These are phyloP conservation scores for Cryptocephalus moraei DNA, from an alignment of 2,888 invertebrate genomes.

Conservation along the genomic window DNA sequence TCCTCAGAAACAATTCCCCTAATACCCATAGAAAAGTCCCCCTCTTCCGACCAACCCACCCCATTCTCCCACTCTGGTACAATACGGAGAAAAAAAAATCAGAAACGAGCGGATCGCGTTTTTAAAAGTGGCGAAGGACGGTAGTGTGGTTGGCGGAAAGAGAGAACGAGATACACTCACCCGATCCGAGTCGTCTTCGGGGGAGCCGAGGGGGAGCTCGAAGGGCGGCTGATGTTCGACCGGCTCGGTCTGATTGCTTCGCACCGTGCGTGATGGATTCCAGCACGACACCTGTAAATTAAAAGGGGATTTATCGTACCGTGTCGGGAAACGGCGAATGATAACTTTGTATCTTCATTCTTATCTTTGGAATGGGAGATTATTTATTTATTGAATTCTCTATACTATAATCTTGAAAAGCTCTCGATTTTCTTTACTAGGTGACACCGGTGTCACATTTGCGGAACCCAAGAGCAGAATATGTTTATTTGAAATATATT, in stretches of 20 bases:
- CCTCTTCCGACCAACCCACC: too few species aligned
- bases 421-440: too few species aligned
- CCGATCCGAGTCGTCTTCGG: constrained; percentile 27
- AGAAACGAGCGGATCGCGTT: constrained; percentile 21
- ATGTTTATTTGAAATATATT: too few species aligned
- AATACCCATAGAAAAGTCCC: too few species aligned
- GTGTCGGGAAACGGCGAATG: not conserved
- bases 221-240: constrained; percentile 19
- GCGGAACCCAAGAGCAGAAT: too few species aligned
- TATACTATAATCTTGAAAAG: too few species aligned
- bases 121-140: constrained; percentile 8
- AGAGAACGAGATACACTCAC: constrained; percentile 15
- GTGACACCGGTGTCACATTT: too few species aligned
- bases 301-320: constrained; percentile 3
- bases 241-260: constrained; percentile 23
- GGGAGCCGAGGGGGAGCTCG: constrained; percentile 7
- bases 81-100: constrained; percentile 9
- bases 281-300: constrained; percentile 25
- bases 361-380: too few species aligned
- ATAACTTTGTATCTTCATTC: not conserved
- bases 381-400: too few species aligned
- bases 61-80: not conserved
- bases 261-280: constrained; percentile 19
- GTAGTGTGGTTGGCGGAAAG: too few species aligned
- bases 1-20: too few species aligned